Conservation (phyloP, 2,888 invertebrate species). For the Heliothis peltigera region DNA sequence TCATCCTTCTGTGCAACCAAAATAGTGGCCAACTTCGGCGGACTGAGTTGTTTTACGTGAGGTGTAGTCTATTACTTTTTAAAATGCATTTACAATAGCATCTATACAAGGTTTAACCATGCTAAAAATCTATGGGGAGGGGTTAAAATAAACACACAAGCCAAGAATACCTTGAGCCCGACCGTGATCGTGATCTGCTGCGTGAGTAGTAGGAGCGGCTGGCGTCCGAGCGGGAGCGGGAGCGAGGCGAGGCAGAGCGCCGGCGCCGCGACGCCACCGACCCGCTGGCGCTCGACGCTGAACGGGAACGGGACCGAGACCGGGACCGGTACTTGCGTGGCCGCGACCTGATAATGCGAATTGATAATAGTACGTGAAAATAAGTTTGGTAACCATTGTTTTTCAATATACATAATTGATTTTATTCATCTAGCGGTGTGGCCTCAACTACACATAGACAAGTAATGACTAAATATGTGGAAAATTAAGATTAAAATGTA, state of each 20-base stretch:
- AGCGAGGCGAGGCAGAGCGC: conserved; percentile 83
- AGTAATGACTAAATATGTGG: no score
- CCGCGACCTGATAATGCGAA: conserved; percentile 85
- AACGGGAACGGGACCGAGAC: conserved; percentile 91
- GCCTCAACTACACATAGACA: no score
- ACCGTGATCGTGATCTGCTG: conserved; percentile 90
- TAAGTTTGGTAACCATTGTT: not conserved
- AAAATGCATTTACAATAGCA: not conserved
- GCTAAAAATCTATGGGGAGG: conserved; percentile 8
- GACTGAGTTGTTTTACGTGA: no score
- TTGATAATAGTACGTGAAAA: not conserved
- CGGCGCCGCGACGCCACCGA: conserved; percentile 82
- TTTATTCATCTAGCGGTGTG: no score
- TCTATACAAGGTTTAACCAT: conserved; percentile 3
- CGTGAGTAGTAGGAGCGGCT: conserved; percentile 90
- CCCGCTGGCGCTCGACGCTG: conserved; percentile 83
- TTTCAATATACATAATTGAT: no score
- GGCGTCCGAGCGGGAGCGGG: conserved; percentile 91
- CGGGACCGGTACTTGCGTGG: conserved; percentile 92
- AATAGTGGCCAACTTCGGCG: no score
- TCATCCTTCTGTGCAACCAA: no score
- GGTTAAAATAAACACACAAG: conserved; percentile 35
- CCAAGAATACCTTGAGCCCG: conserved; percentile 84
- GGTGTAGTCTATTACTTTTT: not conserved
- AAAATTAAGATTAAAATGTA: not conserved